Base-by-base conservation (phyloP, 2,888 invertebrate genomes). In the Caenorhabditis sp. region DNA sequence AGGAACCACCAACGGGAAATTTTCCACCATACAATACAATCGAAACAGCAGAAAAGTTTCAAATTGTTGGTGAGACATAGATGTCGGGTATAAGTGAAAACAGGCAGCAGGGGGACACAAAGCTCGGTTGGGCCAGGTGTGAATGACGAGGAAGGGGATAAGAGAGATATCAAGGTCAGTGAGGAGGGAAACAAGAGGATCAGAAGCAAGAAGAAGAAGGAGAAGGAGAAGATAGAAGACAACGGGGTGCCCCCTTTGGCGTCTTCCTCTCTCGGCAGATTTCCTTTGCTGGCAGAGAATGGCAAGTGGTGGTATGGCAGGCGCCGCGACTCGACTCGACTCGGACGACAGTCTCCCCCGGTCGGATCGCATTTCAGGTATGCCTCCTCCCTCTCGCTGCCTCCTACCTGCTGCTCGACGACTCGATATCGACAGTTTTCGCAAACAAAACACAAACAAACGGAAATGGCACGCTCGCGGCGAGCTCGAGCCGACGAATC, bases 311-410 rank as follows among this genome's bases (percentile, higher is more conserved):
- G 20, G 51, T 3, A 13, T 9, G 51, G 51, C 51, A 51, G 51
- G 24, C 24, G 24, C 50, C 18, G 18, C 13, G 51, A n/a, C n/a
- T n/a, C n/a, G n/a, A n/a, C n/a, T n/a, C n/a, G n/a, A n/a, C n/a
- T n/a, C n/a, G n/a, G n/a, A n/a, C 22, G 24, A 50, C 50, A 24
- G 51, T 44, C n/a, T n/a, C n/a, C n/a, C n/a, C n/a, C n/a, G n/a
- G n/a, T n/a, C 22, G 55, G 72, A 72, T 72, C 72, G 64, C 72
- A 72, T 72, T 72, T 72, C 72, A 72, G 72, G 72, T 72, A 72
- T 72, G 62, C 64, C 53, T 53, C 62, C 5, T 68, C 50, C 58
- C n/a, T n/a, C n/a, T 26, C 28, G n/a, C 40, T 6, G n/a, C 24
- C 26, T 18, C 22, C 28, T n/a, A 13, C 56, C 20, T 3, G 20